Conservation (phyloP, 2,797 vertebrate species). For the Gephyroberyx darwinii region DNA sequence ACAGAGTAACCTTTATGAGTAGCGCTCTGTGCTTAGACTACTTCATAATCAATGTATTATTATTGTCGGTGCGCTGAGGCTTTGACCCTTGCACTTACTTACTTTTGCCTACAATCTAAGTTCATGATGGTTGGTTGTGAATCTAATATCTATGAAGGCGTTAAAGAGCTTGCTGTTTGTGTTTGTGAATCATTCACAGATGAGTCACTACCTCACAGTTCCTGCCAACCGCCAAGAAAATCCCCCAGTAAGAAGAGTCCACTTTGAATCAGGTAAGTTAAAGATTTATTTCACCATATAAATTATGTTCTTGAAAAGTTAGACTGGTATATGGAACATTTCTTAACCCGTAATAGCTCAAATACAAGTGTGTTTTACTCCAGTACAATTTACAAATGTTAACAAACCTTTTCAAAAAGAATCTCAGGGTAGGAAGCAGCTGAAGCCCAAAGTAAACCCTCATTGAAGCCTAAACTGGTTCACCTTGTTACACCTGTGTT, state of each 20-base stretch:
- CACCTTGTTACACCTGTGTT: no score
- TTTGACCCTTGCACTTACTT: no score
- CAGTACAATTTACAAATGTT: no score
- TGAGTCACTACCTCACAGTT: conserved; percentile 92
- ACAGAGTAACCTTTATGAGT: background rate
- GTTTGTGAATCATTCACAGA: conserved; percentile 72
- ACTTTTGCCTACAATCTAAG: background rate
- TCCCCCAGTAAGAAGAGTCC: conserved; percentile 83
- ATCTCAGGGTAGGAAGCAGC: no score
- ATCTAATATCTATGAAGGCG: background rate
- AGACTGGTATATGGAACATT: no score
- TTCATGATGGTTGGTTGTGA: background rate
- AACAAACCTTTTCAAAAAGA: no score
- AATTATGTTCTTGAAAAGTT: no score
- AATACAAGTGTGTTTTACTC: no score
- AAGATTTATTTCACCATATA: no score
- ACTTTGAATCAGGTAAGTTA: conserved; percentile 86
- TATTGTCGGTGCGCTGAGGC: background rate
- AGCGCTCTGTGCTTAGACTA: background rate
- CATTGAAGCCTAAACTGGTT: no score
- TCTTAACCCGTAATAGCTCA: no score
- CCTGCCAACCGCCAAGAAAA: conserved; percentile 86
- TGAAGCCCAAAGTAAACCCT: no score
- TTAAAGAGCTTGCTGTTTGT: background rate
- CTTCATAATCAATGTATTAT: background rate